Evolutionary conservation across 2,113 vertebrate species (phyloP).

Genomic region (Pygoscelis antarcticus): DNA sequence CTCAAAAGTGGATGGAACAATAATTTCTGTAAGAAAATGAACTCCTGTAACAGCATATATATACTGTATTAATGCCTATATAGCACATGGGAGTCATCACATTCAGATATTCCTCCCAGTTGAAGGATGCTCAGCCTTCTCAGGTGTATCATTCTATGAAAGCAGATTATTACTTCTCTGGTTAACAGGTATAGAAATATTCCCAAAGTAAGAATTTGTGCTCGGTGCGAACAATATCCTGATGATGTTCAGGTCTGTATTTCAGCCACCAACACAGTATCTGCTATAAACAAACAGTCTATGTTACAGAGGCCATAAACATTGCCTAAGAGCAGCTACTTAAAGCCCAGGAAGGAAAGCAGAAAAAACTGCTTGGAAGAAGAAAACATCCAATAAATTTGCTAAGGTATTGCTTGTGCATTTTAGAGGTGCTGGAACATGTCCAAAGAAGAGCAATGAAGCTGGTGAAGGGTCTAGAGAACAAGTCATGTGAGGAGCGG

Average conservation of each 20-base stretch:
- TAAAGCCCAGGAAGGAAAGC: not conserved
- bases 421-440: not conserved
- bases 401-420: not conserved
- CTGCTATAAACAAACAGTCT: not conserved
- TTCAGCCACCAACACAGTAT: not conserved
- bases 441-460: not conserved
- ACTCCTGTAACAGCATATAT: not conserved
- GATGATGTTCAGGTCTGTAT: not conserved
- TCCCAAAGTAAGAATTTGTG: not conserved
- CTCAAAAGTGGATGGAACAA: not conserved
- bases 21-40: not conserved
- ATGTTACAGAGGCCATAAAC: not conserved
- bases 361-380: not conserved
- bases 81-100: not conserved
- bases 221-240: not conserved
- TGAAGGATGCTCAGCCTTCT: not conserved
- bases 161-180: not conserved
- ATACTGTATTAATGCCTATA: not conserved
- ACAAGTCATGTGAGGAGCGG: rapidly evolving
- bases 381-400: not conserved
- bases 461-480: not conserved
- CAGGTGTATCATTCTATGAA: not conserved
- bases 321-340: not conserved
- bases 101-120: not conserved
- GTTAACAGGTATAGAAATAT: not conserved